Base-by-base conservation (phyloP, 2,888 invertebrate genomes). In the Caprella mutica region DNA sequence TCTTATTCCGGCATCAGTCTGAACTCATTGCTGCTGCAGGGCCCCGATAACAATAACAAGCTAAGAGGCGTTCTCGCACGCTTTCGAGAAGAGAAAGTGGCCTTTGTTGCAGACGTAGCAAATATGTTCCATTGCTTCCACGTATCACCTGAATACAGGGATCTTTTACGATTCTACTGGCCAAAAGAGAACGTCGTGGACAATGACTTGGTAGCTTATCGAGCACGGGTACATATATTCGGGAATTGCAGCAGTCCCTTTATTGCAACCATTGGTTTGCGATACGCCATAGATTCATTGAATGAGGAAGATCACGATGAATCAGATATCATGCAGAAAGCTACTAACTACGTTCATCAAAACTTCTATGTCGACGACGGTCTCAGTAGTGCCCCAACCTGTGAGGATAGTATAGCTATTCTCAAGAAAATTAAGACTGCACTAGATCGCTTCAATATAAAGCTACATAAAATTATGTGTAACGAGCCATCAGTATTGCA, bases 1-100 rank as follows among this genome's bases (percentile, higher is more conserved):
- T 19, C 14, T 4, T 48, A 27, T n/a, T 14, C 14, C 5, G 50
- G 50, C 3, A n/a, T 26, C 2, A 48, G 50, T n/a, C 24, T 48
- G 17, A 48, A 48, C n/a, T 26, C 27, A 5, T 14, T 14, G 6
- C 27, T 48, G 19, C 33, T 48, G 5, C 50, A 19, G 21, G 50
- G 50, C 27, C 50, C 50, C 3, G 50, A 48, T 29, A 24, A 48
- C 6, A 48, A 48, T 29, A 48, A 48, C 24, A 48, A 27, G 8
- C 27, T 48, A n/a, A 19, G 33, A 4, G 50, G 27, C 17, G 50
- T 48, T 5, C 27, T 48, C 5, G 17, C 21, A 30, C 24, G 50
- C 9, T 48, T 48, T 21, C 19, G 50, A 6, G 50, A 48, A 21
- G 50, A 29, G 4, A 29, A 23, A n/a, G n/a, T 40, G 21, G 40